Evolutionary conservation across 2,888 invertebrate genomes (phyloP), one percentile per base, ranked within the genome.

Genomic region (Lottia scabra): DNA sequence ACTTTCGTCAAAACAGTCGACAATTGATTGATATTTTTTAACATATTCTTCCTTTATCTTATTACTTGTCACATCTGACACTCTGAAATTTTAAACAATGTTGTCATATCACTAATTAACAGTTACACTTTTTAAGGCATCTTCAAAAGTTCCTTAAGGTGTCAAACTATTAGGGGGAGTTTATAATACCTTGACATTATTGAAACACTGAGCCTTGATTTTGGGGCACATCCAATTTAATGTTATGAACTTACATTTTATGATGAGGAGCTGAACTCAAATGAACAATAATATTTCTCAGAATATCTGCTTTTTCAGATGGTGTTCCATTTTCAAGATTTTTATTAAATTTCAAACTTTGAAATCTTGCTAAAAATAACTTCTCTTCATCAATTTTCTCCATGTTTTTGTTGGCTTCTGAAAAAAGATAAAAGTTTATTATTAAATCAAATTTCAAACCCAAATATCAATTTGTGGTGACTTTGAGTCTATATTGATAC

Each of bases 1-100:
- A 16, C 75, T 72, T 68, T 78, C 79, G 75, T 82, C 82, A 68
- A 82, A 76, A 8, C 76, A 78, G 65, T 82, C 82, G 2, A 82
- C 79, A 67, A 80, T 71, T 65, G 70, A 72, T 12, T 76, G 71
- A 74, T 82, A 82, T 66, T 68, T 69, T 26, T 76, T 75, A 63
- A 75, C 70, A 72, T 78, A 75, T 26, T 71, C 74, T 68, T 48
- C 64, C 1, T 23, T 15, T 10, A 64, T 46, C 43, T 19, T n/a
- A 67, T 16, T 3, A 67, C 16, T 23, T 8, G 46, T 67, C 2
- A 23, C 27, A 44, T 45, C 48, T 8, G n/a, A 16, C 15, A n/a
- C 27, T 23, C 46, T 27, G 45, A n/a, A 46, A 46, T 19, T 56
- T 6, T 19, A 56, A n/a, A 19, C n/a, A 56, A n/a, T 48, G n/a